Conservation (phyloP, 2,113 vertebrate genomes). For the Mesocricetus auratus region DNA sequence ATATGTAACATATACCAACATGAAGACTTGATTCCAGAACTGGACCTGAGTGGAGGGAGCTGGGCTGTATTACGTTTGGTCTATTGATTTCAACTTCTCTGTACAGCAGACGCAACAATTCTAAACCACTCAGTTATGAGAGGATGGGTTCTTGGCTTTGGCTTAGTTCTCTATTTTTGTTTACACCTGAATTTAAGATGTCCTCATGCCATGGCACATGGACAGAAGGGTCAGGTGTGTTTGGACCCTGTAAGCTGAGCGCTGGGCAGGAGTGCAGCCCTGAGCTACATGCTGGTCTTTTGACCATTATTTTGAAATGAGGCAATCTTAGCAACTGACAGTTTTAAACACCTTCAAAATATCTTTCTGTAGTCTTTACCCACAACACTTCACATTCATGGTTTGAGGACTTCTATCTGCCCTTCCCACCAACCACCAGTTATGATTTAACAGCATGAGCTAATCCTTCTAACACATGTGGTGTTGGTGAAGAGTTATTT, state of each 20-base stretch:
- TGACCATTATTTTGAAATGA: background rate
- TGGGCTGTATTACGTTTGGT: background rate
- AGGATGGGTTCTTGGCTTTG: background rate
- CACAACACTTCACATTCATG: background rate
- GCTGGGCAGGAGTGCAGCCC: background rate
- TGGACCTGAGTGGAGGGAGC: background rate
- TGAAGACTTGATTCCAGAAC: background rate
- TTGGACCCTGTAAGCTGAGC: background rate
- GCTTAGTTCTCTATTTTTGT: conserved; percentile 1
- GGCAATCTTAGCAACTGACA: background rate
- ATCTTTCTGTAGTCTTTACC: background rate
- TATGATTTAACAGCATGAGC: background rate
- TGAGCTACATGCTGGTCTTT: background rate
- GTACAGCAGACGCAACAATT: background rate
- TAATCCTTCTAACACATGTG: background rate
- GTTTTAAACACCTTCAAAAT: conserved; percentile 1
- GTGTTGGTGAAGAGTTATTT: background rate
- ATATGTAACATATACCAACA: background rate
- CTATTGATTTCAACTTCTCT: background rate
- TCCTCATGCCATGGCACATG: background rate
- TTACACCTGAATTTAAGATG: background rate
- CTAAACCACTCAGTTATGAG: background rate
- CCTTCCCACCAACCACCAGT: background rate
- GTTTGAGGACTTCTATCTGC: background rate
- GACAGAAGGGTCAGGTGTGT: background rate